phyloP scores from a whole-genome alignment of 2,888 invertebrate species.

The Spodoptera picta region DNA sequence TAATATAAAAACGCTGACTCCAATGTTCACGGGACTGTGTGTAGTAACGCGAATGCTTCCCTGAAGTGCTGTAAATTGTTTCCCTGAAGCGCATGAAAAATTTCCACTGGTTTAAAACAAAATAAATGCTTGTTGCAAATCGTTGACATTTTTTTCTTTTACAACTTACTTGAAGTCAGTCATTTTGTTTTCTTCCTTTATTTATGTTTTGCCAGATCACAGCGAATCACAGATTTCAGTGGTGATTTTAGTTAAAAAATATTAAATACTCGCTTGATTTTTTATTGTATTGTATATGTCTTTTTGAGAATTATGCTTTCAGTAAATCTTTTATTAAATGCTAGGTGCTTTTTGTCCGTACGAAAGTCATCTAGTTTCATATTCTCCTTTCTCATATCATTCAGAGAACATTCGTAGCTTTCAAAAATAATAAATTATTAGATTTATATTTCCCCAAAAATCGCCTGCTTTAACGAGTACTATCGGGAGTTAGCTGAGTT shows the following conservation, averaged over 20 bases:
- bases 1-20: constrained; percentile 17
- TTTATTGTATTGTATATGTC: too few species aligned
- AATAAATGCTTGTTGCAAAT: constrained; percentile 38
- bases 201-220: constrained; percentile 5
- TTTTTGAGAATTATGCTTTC: too few species aligned
- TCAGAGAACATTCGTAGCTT: too few species aligned
- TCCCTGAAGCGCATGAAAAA: constrained; percentile 15
- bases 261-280: too few species aligned
- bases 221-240: too few species aligned
- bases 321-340: too few species aligned
- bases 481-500: background rate
- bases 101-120: constrained; percentile 17
- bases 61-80: constrained; percentile 33
- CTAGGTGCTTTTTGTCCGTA: too few species aligned
- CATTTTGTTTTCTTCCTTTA: constrained; percentile 2
- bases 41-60: constrained; percentile 26
- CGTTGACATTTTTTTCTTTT: constrained; percentile 17
- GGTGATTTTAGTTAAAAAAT: too few species aligned
- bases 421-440: too few species aligned
- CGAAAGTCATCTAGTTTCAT: too few species aligned
- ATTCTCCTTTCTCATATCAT: too few species aligned
- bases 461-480: background rate
- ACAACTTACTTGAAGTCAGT: background rate
- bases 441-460: background rate
- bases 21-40: constrained; percentile 8